Conservation (phyloP, 2,888 invertebrate genomes). For the Eupithecia abbreviata region DNA sequence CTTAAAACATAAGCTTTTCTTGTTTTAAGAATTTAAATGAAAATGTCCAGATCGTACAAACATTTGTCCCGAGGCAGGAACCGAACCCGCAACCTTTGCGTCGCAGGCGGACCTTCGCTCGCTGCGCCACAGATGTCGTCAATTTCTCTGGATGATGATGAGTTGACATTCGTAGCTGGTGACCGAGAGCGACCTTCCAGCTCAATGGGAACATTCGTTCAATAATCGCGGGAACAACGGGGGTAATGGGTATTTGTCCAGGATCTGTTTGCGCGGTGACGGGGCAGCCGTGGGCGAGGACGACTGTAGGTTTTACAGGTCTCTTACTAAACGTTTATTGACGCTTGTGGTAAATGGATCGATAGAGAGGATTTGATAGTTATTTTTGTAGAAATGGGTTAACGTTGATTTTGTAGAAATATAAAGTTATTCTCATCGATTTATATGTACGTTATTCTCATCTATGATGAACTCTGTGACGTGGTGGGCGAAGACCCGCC, state of each 20-base stretch:
- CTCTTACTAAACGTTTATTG: background rate
- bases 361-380: background rate
- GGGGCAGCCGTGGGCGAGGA: background rate
- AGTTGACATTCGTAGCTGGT: background rate
- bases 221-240: background rate
- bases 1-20: background rate
- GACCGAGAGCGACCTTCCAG: background rate
- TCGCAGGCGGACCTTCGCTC: too few species aligned
- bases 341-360: background rate
- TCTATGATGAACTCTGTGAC: too few species aligned
- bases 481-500: too few species aligned
- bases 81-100: too few species aligned
- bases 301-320: background rate
- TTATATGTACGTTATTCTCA: too few species aligned
- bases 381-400: background rate
- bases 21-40: background rate
- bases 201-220: background rate
- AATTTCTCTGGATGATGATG: background rate
- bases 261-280: slow-evolving; percentile 1
- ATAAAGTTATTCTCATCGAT: background rate
- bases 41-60: background rate
- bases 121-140: too few species aligned
- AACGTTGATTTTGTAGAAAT: background rate
- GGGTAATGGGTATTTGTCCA: slow-evolving; percentile 2
- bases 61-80: too few species aligned